Conservation (phyloP, 2,888 invertebrate species). For the Agonopterix heracliana region DNA sequence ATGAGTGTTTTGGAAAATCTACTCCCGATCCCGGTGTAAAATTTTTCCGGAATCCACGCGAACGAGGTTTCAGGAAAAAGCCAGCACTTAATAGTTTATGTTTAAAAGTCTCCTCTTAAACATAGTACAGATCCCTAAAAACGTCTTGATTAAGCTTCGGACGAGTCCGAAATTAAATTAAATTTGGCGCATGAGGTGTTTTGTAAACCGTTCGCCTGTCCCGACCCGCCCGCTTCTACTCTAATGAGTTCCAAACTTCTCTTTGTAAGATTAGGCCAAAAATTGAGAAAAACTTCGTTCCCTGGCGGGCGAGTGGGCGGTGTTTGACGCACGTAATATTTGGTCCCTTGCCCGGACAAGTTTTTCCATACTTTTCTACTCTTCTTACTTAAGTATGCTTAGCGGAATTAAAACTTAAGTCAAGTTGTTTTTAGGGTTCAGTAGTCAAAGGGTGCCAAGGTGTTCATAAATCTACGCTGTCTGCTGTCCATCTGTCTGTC, state of each 20-base stretch:
- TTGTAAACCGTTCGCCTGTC: constrained; percentile 26
- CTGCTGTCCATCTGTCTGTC: too few relatives aligned
- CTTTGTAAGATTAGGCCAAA: constrained; percentile 57
- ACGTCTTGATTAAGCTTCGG: constrained; percentile 4
- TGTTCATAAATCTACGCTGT: too few relatives aligned
- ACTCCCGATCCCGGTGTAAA: too few relatives aligned
- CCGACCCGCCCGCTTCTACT: constrained; percentile 41
- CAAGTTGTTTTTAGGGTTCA: constrained; percentile 23
- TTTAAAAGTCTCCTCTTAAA: background rate
- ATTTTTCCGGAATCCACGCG: too few relatives aligned
- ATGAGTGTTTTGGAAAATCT: too few relatives aligned
- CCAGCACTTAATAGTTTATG: background rate
- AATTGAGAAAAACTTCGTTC: constrained; percentile 53
- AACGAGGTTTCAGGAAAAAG: too few relatives aligned
- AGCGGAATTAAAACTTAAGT: constrained; percentile 43
- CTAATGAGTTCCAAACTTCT: constrained; percentile 64
- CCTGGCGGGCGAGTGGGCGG: constrained; percentile 26
- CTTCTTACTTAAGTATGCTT: constrained; percentile 47
- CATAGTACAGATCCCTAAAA: background rate
- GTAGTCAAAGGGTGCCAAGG: too few relatives aligned
- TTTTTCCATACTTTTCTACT: constrained; percentile 30
- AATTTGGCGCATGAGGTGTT: constrained; percentile 51
- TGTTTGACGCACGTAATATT: constrained; percentile 38
- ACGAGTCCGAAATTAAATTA: constrained; percentile 8
- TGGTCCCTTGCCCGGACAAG: constrained; percentile 13